Evolutionary conservation across 2,888 invertebrate genomes (phyloP), one percentile per base, ranked within the genome.

Genomic region (Epinotia brunnichana): DNA sequence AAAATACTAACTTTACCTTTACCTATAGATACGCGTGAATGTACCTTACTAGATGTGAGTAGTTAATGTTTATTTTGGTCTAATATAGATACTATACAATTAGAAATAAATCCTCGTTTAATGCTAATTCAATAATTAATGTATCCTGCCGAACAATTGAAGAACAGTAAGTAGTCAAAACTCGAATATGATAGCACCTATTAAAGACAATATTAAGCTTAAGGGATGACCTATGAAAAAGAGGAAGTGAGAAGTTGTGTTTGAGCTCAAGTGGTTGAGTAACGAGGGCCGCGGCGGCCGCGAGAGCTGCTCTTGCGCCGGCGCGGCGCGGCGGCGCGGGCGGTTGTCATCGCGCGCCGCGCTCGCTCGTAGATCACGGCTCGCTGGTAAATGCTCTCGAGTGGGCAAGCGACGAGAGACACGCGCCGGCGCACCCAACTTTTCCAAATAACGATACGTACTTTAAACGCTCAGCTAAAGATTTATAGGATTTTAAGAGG

Each of bases 381-480:
- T 74, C 84, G 88, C 88, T 83, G 81, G 85, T 80, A 88, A 90
- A 88, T 84, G 88, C 85, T 89, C 85, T 87, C 85, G 84, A 87
- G 88, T 85, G 82, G 81, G 79, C 77, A 76, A 78, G 83, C 82
- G 91, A 83, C 79, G 91, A 91, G 71, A 77, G 91, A 91, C 76
- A 80, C 63, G 84, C 82, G 85, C 86, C 85, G 84, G 82, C 79
- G 78, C 81, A 77, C 74, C 75, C 75, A 76, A 76, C 71, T 74
- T 19, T 41, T 81, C 79, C 79, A 78, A 80, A 82, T 81, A 80
- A 82, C 81, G 79, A 80, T 63, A 61, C 69, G 68, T 81, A 82
- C 84, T 82, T 82, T 82, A 81, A 82, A 77, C 80, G 80, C 83
- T 86, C 82, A 83, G 82, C 83, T 82, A 83, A 81, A 83, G 84